phyloP scores from a whole-genome alignment of 2,797 vertebrate species.

The Crenuchus spilurus region DNA sequence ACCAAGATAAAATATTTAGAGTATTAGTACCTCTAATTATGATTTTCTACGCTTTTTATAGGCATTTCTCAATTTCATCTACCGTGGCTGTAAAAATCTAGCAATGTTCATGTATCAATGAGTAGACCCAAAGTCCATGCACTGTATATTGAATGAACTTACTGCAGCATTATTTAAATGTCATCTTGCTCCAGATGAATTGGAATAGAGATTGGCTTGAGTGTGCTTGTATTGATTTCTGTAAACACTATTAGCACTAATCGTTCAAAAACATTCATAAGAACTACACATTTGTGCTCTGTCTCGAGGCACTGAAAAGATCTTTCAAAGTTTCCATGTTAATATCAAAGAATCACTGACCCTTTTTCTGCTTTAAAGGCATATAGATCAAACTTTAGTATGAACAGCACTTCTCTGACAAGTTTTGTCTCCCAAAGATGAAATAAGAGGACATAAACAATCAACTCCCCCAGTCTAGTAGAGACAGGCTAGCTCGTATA shows the following conservation, averaged over 20 bases:
- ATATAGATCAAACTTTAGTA: background rate
- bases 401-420: background rate
- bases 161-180: background rate
- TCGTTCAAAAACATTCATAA: background rate
- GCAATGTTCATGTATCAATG: no score
- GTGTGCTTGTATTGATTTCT: background rate
- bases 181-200: background rate
- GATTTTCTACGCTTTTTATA: no score
- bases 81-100: no score
- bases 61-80: no score
- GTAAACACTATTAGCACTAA: background rate
- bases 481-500: constrained; percentile 13
- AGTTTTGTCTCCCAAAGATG: background rate
- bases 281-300: background rate
- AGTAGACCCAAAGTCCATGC: background rate
- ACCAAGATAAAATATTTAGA: no score
- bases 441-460: background rate
- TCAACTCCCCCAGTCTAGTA: background rate
- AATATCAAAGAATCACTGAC: background rate
- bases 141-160: background rate
- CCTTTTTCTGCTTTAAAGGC: background rate
- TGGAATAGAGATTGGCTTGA: background rate
- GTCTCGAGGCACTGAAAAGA: background rate
- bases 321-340: background rate
- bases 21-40: no score